Evolutionary conservation across 1,140 invertebrate species (phyloP).

Genomic region (Aphelenchoides fujianensis): DNA sequence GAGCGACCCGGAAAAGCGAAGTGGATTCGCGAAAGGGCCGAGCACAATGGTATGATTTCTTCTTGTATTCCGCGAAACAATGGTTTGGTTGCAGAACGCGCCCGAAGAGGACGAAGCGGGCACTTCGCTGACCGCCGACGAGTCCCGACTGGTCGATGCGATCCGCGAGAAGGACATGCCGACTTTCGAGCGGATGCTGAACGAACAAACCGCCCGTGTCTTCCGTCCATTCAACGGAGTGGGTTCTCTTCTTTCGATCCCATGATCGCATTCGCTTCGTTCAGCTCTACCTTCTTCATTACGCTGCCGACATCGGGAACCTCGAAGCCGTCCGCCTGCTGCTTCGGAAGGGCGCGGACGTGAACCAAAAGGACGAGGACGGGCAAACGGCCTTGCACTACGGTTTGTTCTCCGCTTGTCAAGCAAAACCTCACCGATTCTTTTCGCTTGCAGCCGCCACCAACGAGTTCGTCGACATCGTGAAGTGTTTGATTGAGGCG

Average conservation of each 20-base stretch:
- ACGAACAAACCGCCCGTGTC: neutral
- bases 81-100: neutral
- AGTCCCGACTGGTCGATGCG: neutral
- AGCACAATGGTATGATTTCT: constrained; percentile 11
- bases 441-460: neutral
- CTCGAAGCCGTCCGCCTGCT: neutral
- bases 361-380: neutral
- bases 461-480: neutral
- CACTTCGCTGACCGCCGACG: neutral
- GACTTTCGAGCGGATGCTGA: neutral
- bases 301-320: constrained; percentile 2
- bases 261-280: neutral
- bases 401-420: neutral
- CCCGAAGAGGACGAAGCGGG: neutral
- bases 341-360: neutral
- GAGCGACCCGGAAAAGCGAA: neutral
- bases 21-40: constrained; percentile 2
- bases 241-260: neutral
- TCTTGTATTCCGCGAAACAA: neutral
- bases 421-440: too few species aligned
- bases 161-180: neutral
- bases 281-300: constrained; percentile 7
- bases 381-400: constrained; percentile 16
- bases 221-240: neutral
- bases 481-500: neutral